These are phyloP conservation scores for Acanthosepion lycidas DNA, from an alignment of 2,888 invertebrate genomes.

Conservation along the genomic window DNA sequence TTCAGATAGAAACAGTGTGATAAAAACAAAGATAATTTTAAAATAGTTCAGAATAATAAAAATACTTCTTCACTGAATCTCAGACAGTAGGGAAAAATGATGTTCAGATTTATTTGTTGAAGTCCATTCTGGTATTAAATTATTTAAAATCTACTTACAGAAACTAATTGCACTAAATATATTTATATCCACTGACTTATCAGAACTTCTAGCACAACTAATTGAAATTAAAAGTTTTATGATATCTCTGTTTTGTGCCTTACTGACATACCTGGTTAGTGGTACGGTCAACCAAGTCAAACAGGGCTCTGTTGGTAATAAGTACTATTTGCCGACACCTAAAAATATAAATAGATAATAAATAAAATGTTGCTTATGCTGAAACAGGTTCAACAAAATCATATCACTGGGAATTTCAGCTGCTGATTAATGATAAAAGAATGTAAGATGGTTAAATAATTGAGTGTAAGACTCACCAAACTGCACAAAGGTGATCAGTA, in stretches of 20 bases:
- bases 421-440: not conserved
- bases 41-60: no score
- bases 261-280: conserved; percentile 67
- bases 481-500: conserved; percentile 90
- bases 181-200: no score
- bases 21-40: no score
- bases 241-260: not conserved
- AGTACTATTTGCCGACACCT: conserved; percentile 85
- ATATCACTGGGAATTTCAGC: not conserved
- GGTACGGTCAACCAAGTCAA: conserved; percentile 83
- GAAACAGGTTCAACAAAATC: not conserved
- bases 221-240: no score
- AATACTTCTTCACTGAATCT: no score
- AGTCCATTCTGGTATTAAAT: no score
- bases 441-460: not conserved
- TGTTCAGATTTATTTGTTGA: no score
- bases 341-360: conserved; percentile 44
- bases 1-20: no score
- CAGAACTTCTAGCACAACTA: no score
- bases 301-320: conserved; percentile 85
- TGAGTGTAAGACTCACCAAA: conserved; percentile 80
- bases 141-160: no score
- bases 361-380: not conserved
- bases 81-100: no score
- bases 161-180: no score